phyloP scores from a whole-genome alignment of 2,797 vertebrate species.

The Sebastes minor region DNA sequence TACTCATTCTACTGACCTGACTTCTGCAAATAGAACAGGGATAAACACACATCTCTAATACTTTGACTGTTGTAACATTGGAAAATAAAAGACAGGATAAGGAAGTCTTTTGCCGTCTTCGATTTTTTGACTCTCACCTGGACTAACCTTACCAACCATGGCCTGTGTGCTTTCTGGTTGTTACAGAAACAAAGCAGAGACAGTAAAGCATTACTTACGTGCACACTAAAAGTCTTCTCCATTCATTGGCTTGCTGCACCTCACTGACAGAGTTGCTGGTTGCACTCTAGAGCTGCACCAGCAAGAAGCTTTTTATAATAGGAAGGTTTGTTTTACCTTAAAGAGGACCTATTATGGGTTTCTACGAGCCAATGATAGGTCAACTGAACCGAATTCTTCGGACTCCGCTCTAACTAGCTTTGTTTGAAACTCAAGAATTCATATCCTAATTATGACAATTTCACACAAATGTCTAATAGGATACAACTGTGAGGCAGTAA shows the following conservation, averaged over 20 bases:
- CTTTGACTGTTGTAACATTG: neutral
- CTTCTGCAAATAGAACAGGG: neutral
- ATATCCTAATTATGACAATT: too few relatives aligned
- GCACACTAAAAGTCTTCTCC: neutral
- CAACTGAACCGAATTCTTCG: too few relatives aligned
- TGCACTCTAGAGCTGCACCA: neutral
- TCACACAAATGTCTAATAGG: too few relatives aligned
- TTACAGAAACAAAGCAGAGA: neutral
- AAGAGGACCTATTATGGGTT: too few relatives aligned
- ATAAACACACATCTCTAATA: neutral
- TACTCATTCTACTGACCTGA: neutral
- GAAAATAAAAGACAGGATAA: neutral
- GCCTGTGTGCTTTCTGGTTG: neutral
- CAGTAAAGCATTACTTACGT: neutral
- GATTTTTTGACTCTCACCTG: neutral
- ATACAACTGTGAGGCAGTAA: too few relatives aligned
- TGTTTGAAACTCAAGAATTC: too few relatives aligned
- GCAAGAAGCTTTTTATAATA: neutral
- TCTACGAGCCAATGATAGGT: too few relatives aligned
- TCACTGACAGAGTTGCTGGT: neutral
- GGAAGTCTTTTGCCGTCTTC: neutral
- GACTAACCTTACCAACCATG: neutral
- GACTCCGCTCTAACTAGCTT: too few relatives aligned
- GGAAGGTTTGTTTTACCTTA: neutral
- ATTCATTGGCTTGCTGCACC: neutral